Percentiles rank a stretch among this genome's conserved stretches.
These are phyloP conservation scores for Noctua pronuba DNA, from an alignment of 2,888 invertebrate genomes.

Conservation along the genomic window DNA sequence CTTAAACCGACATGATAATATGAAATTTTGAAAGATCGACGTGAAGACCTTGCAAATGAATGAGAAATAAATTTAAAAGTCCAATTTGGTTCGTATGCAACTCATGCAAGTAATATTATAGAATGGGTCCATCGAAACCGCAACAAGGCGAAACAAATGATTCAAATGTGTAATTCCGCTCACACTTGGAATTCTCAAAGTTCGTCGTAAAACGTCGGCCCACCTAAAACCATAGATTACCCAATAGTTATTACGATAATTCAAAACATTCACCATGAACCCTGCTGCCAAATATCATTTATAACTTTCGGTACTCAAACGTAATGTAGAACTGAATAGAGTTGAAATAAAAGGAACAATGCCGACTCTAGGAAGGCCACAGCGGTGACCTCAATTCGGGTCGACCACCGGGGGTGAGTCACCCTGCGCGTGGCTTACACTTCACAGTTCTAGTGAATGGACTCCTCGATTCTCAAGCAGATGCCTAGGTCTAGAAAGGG, in stretches of 20 bases:
- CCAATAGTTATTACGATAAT: background rate
- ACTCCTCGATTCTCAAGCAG: constrained; percentile 53
- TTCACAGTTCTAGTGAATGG: constrained; percentile 58
- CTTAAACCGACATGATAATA: background rate
- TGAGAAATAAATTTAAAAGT: background rate
- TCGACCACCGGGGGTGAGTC: constrained; percentile 67
- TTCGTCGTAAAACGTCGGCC: background rate
- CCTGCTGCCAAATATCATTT: constrained; percentile 8
- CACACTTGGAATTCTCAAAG: background rate
- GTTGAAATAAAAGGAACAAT: constrained; percentile 62
- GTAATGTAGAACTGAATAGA: constrained; percentile 46
- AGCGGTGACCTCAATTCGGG: constrained; percentile 67
- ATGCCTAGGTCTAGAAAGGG: constrained; percentile 7
- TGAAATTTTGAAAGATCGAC: background rate
- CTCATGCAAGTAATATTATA: background rate
- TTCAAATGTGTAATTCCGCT: background rate
- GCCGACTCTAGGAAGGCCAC: constrained; percentile 67
- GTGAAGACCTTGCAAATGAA: background rate
- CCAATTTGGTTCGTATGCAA: background rate
- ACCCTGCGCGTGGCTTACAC: constrained; percentile 61
- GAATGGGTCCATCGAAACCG: background rate
- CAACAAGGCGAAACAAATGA: background rate
- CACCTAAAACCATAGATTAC: background rate
- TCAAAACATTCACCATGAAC: constrained; percentile 1
- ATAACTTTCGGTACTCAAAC: constrained; percentile 31